Evolutionary conservation across 2,888 invertebrate genomes (phyloP).

Genomic region (Piscicola geometra): DNA sequence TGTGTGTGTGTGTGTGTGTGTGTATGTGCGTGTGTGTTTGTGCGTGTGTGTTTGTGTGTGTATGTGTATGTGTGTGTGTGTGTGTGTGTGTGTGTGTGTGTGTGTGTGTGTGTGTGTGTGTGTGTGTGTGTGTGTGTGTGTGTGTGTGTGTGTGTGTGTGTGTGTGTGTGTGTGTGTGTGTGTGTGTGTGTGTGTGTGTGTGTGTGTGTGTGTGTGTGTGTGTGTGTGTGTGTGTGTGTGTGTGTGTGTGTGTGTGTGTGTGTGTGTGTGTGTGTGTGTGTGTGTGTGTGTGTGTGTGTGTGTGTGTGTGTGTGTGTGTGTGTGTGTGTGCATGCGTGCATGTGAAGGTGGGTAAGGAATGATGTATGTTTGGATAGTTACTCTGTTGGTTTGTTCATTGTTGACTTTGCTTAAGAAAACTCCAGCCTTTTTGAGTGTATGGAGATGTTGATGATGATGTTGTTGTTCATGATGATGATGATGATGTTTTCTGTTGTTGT

Average conservation of each 20-base stretch:
- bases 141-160: slow-evolving; percentile 11
- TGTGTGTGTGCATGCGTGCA: neutral
- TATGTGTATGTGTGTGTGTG: slow-evolving; percentile 9
- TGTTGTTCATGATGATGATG: slow-evolving; percentile 25
- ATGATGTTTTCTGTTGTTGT: slow-evolving; percentile 13
- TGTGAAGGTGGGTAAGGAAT: neutral
- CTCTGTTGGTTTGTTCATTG: too few relatives aligned
- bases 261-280: too few relatives aligned
- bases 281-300: too few relatives aligned
- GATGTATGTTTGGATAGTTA: too few relatives aligned
- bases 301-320: too few relatives aligned
- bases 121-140: slow-evolving; percentile 15
- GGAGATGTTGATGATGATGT: slow-evolving; percentile 24
- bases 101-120: slow-evolving; percentile 15
- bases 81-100: slow-evolving; percentile 15
- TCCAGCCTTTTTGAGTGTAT: neutral
- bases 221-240: too few relatives aligned
- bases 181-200: slow-evolving; percentile 3
- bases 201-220: too few relatives aligned
- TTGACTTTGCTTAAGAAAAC: too few relatives aligned
- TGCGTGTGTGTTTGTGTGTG: neutral
- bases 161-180: slow-evolving; percentile 15
- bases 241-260: too few relatives aligned
- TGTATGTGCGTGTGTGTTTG: too few relatives aligned
- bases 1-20: too few relatives aligned